These are phyloP conservation scores for Myrmecobius fasciatus DNA, from an alignment of 2,113 vertebrate species.

Conservation along the genomic window DNA sequence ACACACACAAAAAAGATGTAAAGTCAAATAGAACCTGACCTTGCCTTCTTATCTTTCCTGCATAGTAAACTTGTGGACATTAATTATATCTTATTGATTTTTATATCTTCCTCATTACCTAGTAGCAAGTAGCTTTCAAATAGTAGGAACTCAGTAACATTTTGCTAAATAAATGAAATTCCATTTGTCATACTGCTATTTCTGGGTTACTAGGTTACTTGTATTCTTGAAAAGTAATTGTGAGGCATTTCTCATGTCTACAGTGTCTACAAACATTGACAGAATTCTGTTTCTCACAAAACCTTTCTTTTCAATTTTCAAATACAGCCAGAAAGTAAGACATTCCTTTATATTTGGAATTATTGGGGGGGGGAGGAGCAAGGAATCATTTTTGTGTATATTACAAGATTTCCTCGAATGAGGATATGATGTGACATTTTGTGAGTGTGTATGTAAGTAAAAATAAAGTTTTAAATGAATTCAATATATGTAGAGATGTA, in stretches of 20 bases:
- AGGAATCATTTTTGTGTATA: background rate
- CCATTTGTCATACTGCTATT: background rate
- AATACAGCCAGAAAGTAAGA: background rate
- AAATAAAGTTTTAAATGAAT: background rate
- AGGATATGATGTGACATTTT: background rate
- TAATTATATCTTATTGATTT: background rate
- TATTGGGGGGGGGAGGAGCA: background rate
- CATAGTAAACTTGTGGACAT: background rate
- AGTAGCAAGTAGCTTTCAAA: background rate
- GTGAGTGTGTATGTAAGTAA: background rate
- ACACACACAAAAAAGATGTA: no score
- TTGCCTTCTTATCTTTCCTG: background rate
- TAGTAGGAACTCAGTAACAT: background rate
- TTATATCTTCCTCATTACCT: background rate
- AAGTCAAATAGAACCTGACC: no score
- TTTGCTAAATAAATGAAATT: background rate
- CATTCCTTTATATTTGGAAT: background rate
- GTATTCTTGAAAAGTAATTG: background rate
- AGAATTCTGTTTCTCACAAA: background rate
- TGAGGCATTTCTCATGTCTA: background rate
- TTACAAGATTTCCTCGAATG: background rate
- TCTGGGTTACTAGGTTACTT: background rate
- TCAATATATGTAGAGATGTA: background rate
- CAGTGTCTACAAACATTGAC: background rate
- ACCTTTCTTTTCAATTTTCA: background rate